These are phyloP conservation scores for Eristalis tenax DNA, from an alignment of 2,888 invertebrate species.

Conservation along the genomic window DNA sequence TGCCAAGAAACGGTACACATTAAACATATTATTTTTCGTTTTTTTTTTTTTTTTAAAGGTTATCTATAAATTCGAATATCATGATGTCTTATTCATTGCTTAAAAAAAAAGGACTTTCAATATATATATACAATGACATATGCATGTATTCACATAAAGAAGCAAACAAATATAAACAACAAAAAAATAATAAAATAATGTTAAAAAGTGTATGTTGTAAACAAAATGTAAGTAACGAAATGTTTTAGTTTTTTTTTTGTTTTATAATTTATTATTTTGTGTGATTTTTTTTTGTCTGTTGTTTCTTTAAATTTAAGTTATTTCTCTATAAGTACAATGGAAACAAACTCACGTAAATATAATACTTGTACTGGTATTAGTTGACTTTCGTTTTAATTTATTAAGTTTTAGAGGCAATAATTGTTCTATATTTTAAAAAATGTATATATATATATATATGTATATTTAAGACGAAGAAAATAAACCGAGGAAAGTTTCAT, in stretches of 20 bases:
- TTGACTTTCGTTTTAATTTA: constrained; percentile 11
- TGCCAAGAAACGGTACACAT: constrained; percentile 20
- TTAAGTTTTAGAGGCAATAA: background rate
- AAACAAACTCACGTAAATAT: constrained; percentile 38
- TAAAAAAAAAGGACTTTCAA: background rate
- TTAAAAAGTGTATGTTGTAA: background rate
- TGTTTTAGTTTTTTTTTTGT: background rate
- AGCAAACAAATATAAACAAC: background rate
- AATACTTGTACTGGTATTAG: constrained; percentile 46
- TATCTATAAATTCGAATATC: constrained; percentile 61
- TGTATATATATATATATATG: too few relatives aligned
- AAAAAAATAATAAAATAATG: constrained; percentile 1
- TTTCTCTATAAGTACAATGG: constrained; percentile 33
- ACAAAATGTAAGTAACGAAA: constrained; percentile 35
- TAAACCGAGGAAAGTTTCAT: too few relatives aligned
- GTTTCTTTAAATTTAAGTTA: constrained; percentile 42
- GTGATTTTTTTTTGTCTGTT: background rate
- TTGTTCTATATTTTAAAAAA: background rate
- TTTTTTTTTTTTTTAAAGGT: background rate
- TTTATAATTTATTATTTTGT: background rate
- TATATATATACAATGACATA: background rate
- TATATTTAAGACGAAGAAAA: background rate
- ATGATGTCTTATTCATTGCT: constrained; percentile 11
- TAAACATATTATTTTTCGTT: background rate
- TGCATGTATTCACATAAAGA: background rate